Evolutionary conservation across 2,888 invertebrate species (phyloP).

Genomic region (Sylvicola cinctus): DNA sequence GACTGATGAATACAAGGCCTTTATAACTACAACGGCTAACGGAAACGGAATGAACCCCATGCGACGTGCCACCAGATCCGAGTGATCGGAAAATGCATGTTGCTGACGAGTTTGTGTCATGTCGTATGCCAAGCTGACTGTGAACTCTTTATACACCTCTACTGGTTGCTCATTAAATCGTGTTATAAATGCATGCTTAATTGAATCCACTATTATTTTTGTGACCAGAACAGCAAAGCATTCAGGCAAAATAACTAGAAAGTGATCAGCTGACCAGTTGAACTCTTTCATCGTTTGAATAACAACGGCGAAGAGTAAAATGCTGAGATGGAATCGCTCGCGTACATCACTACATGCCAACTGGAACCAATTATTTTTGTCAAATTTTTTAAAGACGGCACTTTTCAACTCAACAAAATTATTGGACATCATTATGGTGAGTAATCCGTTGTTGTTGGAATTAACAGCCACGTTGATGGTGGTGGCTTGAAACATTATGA

Average conservation of each 20-base stretch:
- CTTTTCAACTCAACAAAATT: slow-evolving; percentile 99
- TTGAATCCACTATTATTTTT: slow-evolving; percentile 89
- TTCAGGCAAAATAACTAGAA: slow-evolving; percentile 79
- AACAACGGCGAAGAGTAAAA: slow-evolving; percentile 80
- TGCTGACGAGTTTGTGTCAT: slow-evolving; percentile 84
- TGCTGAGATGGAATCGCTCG: slow-evolving; percentile 83
- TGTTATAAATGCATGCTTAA: slow-evolving; percentile 98
- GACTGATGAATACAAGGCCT: slow-evolving; percentile 69
- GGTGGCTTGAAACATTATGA: slow-evolving; percentile 90
- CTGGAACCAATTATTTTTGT: slow-evolving; percentile 94
- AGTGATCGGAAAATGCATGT: slow-evolving; percentile 91
- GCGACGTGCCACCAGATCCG: slow-evolving; percentile 83
- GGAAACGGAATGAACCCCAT: slow-evolving; percentile 99
- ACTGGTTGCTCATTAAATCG: slow-evolving; percentile 92
- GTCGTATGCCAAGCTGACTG: slow-evolving; percentile 79
- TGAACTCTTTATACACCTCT: slow-evolving; percentile 86
- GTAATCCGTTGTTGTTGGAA: slow-evolving; percentile 90
- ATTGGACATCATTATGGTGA: slow-evolving; percentile 99
- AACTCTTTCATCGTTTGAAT: slow-evolving; percentile 97
- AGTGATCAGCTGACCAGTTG: slow-evolving; percentile 78
- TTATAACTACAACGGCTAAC: slow-evolving; percentile 75
- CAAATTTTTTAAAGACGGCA: slow-evolving; percentile 97
- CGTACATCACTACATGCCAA: slow-evolving; percentile 95
- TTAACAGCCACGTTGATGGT: slow-evolving; percentile 98
- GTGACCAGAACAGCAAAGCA: slow-evolving; percentile 75